Conservation (phyloP, 2,888 invertebrate genomes). For the Aporophyla lueneburgensis region DNA sequence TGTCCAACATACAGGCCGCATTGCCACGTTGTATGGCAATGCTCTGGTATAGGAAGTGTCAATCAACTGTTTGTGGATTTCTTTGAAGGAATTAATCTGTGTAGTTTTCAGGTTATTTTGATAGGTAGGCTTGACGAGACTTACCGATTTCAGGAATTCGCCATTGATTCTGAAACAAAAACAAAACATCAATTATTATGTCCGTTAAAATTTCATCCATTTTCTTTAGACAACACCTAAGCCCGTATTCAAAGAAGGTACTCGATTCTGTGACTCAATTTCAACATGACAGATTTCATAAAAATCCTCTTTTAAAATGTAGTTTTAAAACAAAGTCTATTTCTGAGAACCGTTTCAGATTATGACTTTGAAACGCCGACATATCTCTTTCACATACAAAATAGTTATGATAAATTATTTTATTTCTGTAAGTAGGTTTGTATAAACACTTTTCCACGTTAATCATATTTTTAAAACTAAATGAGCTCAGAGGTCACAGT, state of each 20-base stretch:
- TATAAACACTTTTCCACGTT: too few species aligned
- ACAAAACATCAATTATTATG: slow-evolving; percentile 5
- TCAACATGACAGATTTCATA: slow-evolving; percentile 1
- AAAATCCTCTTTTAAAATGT: slow-evolving; percentile 7
- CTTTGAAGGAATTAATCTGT: too few species aligned
- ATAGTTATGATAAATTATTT: neutral
- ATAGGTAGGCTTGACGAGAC: neutral
- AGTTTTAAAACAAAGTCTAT: slow-evolving; percentile 10
- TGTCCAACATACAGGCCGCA: too few species aligned
- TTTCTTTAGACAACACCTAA: neutral
- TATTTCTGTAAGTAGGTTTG: too few species aligned
- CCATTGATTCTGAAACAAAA: slow-evolving; percentile 47
- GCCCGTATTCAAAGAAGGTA: neutral
- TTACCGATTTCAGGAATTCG: slow-evolving; percentile 35
- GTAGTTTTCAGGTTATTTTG: too few species aligned
- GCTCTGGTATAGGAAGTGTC: too few species aligned
- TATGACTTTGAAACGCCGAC: neutral
- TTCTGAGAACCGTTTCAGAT: neutral
- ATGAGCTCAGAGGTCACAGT: too few species aligned
- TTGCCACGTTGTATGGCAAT: too few species aligned
- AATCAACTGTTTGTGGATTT: too few species aligned
- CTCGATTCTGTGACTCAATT: slow-evolving; percentile 11
- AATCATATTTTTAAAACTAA: too few species aligned
- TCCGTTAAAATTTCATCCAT: neutral
- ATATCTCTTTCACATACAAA: neutral